These are phyloP conservation scores for Neelides sp. DNA, from an alignment of 1,140 invertebrate genomes.

Conservation along the genomic window DNA sequence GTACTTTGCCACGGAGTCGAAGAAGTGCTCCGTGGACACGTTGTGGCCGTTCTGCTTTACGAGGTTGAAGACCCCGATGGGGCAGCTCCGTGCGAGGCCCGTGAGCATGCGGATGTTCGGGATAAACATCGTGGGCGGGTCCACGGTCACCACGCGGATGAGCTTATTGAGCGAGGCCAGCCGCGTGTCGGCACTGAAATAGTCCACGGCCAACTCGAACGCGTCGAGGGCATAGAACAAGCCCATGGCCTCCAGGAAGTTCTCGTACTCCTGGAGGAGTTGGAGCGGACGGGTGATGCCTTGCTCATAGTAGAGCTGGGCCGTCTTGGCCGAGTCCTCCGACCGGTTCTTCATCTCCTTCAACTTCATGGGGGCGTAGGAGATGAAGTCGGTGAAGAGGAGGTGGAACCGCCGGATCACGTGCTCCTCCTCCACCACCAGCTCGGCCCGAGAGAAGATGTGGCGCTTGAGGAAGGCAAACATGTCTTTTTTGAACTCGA, in stretches of 20 bases:
- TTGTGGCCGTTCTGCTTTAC: conserved; percentile 56
- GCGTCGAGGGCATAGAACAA: conserved; percentile 18
- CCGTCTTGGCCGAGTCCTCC: conserved; percentile 74
- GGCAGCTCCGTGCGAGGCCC: conserved; percentile 59
- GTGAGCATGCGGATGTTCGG: conserved; percentile 77
- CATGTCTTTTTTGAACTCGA: conserved; percentile 25
- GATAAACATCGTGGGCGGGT: conserved; percentile 71
- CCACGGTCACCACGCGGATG: conserved; percentile 65
- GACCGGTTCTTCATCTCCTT: conserved; percentile 60
- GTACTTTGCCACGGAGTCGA: conserved; percentile 66
- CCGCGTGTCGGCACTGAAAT: conserved; percentile 9
- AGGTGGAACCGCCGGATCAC: conserved; percentile 66
- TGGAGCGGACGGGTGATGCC: conserved; percentile 16
- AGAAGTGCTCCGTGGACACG: conserved; percentile 80
- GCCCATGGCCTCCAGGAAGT: conserved; percentile 21
- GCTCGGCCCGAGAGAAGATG: conserved; percentile 12
- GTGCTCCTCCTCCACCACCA: conserved; percentile 15
- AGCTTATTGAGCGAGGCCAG: conserved; percentile 68
- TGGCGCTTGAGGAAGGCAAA: conserved; percentile 22
- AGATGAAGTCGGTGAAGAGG: conserved; percentile 82
- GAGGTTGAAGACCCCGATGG: conserved; percentile 67
- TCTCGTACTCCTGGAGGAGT: conserved; percentile 23
- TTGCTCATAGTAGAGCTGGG: conserved; percentile 50
- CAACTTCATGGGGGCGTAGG: conserved; percentile 79
- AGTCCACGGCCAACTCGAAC: conserved; percentile 15